Conservation (phyloP, 2,888 invertebrate species). For the Pristionchus mayeri region DNA sequence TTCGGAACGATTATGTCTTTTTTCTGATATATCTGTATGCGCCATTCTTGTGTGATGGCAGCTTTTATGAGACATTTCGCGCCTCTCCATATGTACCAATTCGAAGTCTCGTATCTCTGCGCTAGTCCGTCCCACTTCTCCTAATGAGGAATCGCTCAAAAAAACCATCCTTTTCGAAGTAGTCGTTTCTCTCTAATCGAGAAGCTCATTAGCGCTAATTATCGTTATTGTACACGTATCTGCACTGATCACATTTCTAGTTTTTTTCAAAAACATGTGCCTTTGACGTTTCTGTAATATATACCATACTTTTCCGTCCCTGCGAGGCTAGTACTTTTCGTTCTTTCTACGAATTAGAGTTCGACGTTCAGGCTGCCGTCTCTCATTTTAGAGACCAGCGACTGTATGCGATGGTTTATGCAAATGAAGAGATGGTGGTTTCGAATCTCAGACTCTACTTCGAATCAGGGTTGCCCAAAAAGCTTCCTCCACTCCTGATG, state of each 20-base stretch:
- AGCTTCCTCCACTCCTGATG: no score
- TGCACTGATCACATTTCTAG: slow-evolving; percentile 12
- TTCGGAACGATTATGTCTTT: neutral
- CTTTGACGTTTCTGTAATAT: neutral
- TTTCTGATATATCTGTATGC: neutral
- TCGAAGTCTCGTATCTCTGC: neutral
- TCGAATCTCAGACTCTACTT: no score
- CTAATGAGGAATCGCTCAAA: slow-evolving; percentile 13
- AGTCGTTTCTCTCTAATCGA: neutral
- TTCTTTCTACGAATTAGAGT: no score
- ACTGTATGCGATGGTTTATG: no score
- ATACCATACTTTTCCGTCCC: neutral
- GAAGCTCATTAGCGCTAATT: neutral
- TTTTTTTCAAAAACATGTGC: neutral
- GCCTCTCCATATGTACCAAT: slow-evolving; percentile 18
- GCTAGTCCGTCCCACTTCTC: neutral
- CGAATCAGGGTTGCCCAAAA: no score
- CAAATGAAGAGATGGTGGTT: no score
- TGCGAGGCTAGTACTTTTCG: neutral
- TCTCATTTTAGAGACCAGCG: no score
- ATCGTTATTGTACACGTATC: neutral
- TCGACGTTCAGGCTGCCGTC: no score
- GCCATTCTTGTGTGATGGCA: neutral
- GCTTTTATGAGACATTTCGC: neutral
- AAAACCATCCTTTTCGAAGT: neutral